phyloP scores from a whole-genome alignment of 2,888 invertebrate genomes.

The Phalera bucephala region DNA sequence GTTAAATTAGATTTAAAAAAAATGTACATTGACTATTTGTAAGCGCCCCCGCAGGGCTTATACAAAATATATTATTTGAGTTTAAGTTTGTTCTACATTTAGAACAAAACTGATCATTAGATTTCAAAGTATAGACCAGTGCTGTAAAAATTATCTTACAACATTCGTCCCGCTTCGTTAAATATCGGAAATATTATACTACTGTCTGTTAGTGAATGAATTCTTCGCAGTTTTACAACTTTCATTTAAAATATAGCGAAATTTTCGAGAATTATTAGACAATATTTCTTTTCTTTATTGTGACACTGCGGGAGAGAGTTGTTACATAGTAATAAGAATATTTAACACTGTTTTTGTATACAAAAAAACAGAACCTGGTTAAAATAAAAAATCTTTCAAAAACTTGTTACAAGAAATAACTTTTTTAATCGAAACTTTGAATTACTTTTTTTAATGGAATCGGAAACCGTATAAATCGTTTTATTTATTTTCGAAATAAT shows the following conservation, averaged over 20 bases:
- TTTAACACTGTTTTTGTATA: too few species aligned
- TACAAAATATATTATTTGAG: too few species aligned
- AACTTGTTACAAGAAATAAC: too few species aligned
- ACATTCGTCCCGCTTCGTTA: background rate
- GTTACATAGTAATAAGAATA: background rate
- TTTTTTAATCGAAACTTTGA: too few species aligned
- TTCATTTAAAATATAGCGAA: background rate
- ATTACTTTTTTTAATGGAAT: too few species aligned
- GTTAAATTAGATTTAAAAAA: too few species aligned
- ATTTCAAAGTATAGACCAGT: background rate
- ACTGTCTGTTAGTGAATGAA: background rate
- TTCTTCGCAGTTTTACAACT: background rate
- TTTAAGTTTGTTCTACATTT: too few species aligned
- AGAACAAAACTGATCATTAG: background rate
- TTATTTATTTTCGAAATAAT: too few species aligned
- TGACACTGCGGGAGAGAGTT: background rate
- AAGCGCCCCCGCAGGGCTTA: too few species aligned
- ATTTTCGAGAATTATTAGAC: background rate
- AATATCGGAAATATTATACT: background rate
- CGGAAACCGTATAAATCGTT: conserved; percentile 3
- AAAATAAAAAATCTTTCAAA: too few species aligned
- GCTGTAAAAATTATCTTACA: background rate
- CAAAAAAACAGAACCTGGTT: too few species aligned
- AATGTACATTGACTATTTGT: too few species aligned
- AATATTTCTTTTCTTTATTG: background rate